Base-by-base conservation (phyloP, 2,888 invertebrate species). In the Lithodes maja region DNA sequence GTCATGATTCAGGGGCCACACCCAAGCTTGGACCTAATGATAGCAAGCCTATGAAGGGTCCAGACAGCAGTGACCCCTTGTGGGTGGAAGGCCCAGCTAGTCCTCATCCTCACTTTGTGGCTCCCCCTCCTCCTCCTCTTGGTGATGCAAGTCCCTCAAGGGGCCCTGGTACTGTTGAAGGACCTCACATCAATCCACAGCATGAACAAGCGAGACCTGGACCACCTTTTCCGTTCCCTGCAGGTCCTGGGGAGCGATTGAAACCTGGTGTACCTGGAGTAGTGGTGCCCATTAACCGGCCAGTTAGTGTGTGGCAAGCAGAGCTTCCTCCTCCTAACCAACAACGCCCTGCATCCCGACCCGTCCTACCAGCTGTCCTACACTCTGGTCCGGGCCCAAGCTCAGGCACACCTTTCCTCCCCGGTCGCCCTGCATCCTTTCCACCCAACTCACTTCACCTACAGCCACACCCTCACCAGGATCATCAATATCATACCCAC, bases 351-450 rank as follows among this genome's bases (percentile, higher is more conserved):
- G 1, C 12, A 17, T n/a, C 71, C 53, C 80, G 52, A 12, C 81
- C 88, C 52, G n/a, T 85, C 33, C 69, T 90, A n/a, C 88, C 88
- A 12, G 71, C 90, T 15, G 68, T 86, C 33, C 55, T 80, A 17
- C 74, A 88, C 80, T 17, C 75, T 1, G 88, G 88, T 1, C 90
- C 90, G n/a, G 86, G 90, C 9, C 83, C 79, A 2, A 90, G 78
- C 52, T 88, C 88, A 15, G 90, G 88, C 15, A 87, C 83, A 2
- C 88, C 88, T 17, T 90, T 90, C 53, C 80, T 90, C 5, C 90
- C 90, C 1, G 90, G 90, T 0, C 53, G 86, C 1, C 74, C 71
- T 5, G 33, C 61, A 9, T 15, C 17, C 5, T 61, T 74, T 7
- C 82, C 50, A 50, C 50, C n/a, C 61, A 50, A 69, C 33, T 33